A percentile compares a stretch with the other conserved stretches of the same genome.
These are phyloP conservation scores for Stomatorhinus ivindoensis DNA, from an alignment of 2,113 vertebrate species.

Conservation along the genomic window DNA sequence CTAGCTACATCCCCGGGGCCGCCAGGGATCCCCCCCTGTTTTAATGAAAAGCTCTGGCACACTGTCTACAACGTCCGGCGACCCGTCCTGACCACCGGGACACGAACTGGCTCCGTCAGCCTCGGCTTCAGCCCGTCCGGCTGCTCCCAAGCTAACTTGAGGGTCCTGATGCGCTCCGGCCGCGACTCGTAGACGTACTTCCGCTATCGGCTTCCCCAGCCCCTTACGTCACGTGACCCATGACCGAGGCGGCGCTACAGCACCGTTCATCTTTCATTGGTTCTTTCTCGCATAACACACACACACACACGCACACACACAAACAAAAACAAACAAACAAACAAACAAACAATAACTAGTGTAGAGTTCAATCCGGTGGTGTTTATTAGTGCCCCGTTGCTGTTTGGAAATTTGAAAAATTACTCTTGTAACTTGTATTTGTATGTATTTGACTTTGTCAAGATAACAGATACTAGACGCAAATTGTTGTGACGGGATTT, in stretches of 20 bases:
- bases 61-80: neutral
- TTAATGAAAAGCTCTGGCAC: conserved; percentile 4
- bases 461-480: neutral
- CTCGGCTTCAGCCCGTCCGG: neutral
- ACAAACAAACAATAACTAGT: neutral
- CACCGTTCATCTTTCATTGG: neutral
- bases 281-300: neutral
- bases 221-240: conserved; percentile 20
- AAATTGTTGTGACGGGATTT: neutral
- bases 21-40: neutral
- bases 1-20: conserved; percentile 21
- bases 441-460: neutral
- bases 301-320: neutral
- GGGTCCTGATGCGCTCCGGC: neutral
- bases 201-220: conserved; percentile 21
- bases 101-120: neutral
- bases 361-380: neutral
- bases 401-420: neutral
- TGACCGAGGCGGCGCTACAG: conserved; percentile 6
- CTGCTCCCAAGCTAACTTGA: neutral
- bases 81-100: neutral
- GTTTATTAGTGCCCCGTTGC: neutral
- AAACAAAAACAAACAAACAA: neutral
- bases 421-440: neutral
- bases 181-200: conserved; percentile 20